Percentiles rank a stretch among this genome's conserved stretches.
phyloP scores from a whole-genome alignment of 1,140 invertebrate genomes.

The Eumeta japonica region DNA sequence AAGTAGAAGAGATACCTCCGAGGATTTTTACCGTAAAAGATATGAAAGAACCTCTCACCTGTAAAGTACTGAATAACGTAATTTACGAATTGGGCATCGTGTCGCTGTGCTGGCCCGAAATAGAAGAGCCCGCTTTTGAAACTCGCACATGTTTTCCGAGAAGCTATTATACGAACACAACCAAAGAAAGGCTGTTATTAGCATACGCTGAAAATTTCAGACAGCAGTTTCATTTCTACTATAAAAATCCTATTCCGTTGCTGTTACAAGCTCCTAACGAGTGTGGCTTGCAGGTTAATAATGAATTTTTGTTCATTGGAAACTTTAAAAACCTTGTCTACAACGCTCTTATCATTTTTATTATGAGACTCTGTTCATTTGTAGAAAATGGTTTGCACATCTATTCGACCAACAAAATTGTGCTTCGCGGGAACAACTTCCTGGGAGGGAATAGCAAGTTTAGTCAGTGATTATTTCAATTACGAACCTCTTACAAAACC shows the following conservation, averaged over 20 bases:
- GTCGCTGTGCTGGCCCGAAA: conserved; percentile 49
- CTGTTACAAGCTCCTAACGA: conserved; percentile 79
- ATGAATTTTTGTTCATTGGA: too few species aligned
- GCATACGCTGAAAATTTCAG: conserved; percentile 82
- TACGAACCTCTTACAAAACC: conserved; percentile 61
- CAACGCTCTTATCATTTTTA: neutral
- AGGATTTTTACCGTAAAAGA: conserved; percentile 35
- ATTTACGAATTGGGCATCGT: conserved; percentile 47
- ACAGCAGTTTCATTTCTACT: conserved; percentile 70
- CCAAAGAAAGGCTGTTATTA: conserved; percentile 76
- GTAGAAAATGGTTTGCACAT: conserved; percentile 72
- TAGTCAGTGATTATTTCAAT: conserved; percentile 63
- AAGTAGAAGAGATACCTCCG: conserved; percentile 34
- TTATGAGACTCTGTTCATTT: conserved; percentile 12
- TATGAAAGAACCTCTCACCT: conserved; percentile 28
- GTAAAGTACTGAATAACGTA: conserved; percentile 37
- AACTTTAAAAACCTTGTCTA: too few species aligned
- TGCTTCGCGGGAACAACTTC: conserved; percentile 60
- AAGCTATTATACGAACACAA: conserved; percentile 69
- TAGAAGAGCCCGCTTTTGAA: conserved; percentile 53
- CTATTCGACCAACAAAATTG: conserved; percentile 64
- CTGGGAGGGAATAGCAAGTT: conserved; percentile 62
- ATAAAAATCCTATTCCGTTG: conserved; percentile 68
- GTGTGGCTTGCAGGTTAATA: conserved; percentile 68
- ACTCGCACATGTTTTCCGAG: conserved; percentile 62